A percentile compares a stretch with the other conserved stretches of the same genome.
Evolutionary conservation across 2,888 invertebrate species (phyloP).

Genomic region (Dryomyza anilis): DNA sequence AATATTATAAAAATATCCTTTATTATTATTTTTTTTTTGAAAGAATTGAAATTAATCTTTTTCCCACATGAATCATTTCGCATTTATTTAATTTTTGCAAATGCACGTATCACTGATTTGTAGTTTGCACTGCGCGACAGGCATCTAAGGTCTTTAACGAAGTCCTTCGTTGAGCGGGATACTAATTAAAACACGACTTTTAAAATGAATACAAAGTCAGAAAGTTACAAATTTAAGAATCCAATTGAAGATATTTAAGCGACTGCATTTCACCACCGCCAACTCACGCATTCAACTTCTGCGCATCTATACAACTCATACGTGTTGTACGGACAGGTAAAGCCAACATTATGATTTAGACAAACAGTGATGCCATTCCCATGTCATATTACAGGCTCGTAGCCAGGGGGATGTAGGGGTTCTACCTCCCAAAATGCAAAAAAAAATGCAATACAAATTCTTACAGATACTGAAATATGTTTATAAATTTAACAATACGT

Average conservation of each 20-base stretch:
- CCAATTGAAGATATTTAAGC: constrained; percentile 19
- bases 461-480: too few relatives aligned
- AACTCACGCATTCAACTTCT: constrained; percentile 12
- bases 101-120: background rate
- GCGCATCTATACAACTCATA: background rate
- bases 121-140: background rate
- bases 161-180: constrained; percentile 9
- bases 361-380: too few relatives aligned
- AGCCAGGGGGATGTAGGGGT: too few relatives aligned
- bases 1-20: too few relatives aligned
- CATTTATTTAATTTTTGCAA: background rate
- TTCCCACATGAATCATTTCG: too few relatives aligned
- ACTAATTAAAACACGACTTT: constrained; percentile 8
- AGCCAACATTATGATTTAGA: too few relatives aligned
- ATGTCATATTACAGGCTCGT: too few relatives aligned
- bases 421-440: too few relatives aligned
- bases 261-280: constrained; percentile 28
- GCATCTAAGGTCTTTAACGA: background rate
- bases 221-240: background rate
- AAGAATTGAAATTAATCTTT: too few relatives aligned
- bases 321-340: background rate
- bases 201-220: background rate
- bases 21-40: too few relatives aligned
- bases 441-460: too few relatives aligned
- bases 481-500: too few relatives aligned